These are phyloP conservation scores for Euclidia mi DNA, from an alignment of 2,888 invertebrate species.

Conservation along the genomic window DNA sequence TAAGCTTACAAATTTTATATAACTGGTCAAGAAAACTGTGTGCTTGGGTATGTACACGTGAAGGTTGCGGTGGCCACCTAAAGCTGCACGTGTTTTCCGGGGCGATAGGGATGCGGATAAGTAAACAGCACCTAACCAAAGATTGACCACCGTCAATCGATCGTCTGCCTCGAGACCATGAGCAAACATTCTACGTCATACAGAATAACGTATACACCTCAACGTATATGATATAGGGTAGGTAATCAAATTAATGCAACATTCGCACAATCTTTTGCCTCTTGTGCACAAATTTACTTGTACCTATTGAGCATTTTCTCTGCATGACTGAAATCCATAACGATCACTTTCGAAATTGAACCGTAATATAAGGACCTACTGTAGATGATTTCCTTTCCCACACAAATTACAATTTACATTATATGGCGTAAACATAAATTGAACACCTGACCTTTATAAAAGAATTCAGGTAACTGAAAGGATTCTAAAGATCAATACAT, in stretches of 20 bases:
- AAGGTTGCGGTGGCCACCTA: neutral
- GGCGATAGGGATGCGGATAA: neutral
- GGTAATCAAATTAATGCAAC: no score
- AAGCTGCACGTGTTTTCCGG: neutral
- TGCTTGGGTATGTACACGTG: neutral
- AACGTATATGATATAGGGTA: neutral
- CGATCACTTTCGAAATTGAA: neutral
- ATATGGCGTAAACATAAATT: constrained; percentile 26
- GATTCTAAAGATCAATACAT: constrained; percentile 11
- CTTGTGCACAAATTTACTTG: no score
- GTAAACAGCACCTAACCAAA: constrained; percentile 6
- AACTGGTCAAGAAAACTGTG: neutral
- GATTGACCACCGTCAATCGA: constrained; percentile 1
- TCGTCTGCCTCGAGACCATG: constrained; percentile 1
- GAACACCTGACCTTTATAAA: constrained; percentile 30
- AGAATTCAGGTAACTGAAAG: constrained; percentile 11
- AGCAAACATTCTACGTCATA: neutral
- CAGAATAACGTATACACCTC: neutral
- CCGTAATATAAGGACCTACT: neutral
- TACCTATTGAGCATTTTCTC: no score
- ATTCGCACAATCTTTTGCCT: neutral
- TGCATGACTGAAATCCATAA: neutral
- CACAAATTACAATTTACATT: constrained; percentile 18
- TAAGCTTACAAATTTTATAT: neutral
- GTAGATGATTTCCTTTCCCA: constrained; percentile 7